These are phyloP conservation scores for Huso huso DNA, from an alignment of 2,797 vertebrate species.

Conservation along the genomic window DNA sequence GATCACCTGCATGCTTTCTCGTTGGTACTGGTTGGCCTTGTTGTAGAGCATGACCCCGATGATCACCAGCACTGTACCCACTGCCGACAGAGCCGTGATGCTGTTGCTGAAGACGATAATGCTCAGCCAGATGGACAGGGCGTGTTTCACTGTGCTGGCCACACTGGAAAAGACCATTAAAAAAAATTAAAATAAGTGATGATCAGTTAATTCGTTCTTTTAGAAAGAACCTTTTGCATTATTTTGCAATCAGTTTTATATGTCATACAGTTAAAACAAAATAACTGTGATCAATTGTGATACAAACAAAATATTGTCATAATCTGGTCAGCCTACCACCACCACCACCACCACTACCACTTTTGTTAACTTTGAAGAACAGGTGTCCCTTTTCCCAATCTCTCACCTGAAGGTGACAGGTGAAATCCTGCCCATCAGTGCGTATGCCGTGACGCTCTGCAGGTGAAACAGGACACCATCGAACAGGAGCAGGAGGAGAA, in stretches of 20 bases:
- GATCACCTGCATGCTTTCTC: constrained; percentile 56
- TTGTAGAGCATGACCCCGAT: constrained; percentile 84
- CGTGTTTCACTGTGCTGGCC: constrained; percentile 92
- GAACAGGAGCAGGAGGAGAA: constrained; percentile 73
- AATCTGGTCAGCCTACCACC: too few species aligned
- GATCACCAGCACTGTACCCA: constrained; percentile 74
- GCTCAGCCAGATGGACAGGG: constrained; percentile 90
- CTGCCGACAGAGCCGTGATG: constrained; percentile 76
- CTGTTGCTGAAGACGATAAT: constrained; percentile 89
- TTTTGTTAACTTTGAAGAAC: too few species aligned
- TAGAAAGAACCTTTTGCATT: too few species aligned
- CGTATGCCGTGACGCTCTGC: constrained; percentile 91
- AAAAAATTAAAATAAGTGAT: too few species aligned
- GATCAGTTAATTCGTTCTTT: too few species aligned
- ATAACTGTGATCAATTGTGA: too few species aligned
- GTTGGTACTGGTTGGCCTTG: constrained; percentile 80
- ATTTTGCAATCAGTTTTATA: too few species aligned
- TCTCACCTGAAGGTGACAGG: constrained; percentile 91
- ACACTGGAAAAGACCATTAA: constrained; percentile 55
- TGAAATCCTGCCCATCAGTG: constrained; percentile 90
- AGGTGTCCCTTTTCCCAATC: neutral
- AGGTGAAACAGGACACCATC: constrained; percentile 87
- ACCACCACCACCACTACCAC: too few species aligned
- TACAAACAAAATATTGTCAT: too few species aligned
- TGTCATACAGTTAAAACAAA: too few species aligned